Evolutionary conservation across 2,113 vertebrate species (phyloP).

Genomic region (Chionodraco myersi): DNA sequence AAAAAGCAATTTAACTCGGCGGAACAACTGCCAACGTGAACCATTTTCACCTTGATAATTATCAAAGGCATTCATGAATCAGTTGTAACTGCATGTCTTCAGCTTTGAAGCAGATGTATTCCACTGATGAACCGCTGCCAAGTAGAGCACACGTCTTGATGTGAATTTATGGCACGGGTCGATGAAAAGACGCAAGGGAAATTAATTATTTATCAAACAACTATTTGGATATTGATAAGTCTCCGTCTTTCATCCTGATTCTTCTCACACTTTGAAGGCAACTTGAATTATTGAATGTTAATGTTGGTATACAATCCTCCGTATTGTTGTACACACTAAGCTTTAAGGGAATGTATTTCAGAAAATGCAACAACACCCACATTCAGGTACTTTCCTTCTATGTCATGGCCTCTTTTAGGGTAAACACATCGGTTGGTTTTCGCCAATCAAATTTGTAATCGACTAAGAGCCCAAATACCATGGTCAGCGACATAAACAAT

Average conservation of each 20-base stretch:
- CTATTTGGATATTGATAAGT: constrained; percentile 30
- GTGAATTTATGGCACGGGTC: neutral
- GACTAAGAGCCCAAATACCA: no score
- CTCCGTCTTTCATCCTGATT: constrained; percentile 7
- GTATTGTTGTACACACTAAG: no score
- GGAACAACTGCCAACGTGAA: neutral
- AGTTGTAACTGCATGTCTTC: neutral
- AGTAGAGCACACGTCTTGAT: neutral
- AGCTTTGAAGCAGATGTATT: neutral
- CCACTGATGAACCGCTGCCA: neutral
- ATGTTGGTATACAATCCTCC: neutral
- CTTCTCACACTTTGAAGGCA: constrained; percentile 22
- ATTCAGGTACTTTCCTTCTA: no score
- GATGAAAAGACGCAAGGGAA: constrained; percentile 16
- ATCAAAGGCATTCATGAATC: constrained; percentile 6
- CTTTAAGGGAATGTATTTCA: neutral
- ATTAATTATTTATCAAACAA: constrained; percentile 40
- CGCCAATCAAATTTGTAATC: no score
- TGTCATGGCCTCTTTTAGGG: no score
- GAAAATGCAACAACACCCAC: no score
- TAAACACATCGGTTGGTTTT: no score
- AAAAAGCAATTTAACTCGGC: neutral
- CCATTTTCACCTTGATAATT: neutral
- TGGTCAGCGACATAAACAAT: no score
- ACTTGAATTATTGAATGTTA: neutral